phyloP scores from a whole-genome alignment of 2,113 vertebrate genomes.

The Odontesthes bonariensis region DNA sequence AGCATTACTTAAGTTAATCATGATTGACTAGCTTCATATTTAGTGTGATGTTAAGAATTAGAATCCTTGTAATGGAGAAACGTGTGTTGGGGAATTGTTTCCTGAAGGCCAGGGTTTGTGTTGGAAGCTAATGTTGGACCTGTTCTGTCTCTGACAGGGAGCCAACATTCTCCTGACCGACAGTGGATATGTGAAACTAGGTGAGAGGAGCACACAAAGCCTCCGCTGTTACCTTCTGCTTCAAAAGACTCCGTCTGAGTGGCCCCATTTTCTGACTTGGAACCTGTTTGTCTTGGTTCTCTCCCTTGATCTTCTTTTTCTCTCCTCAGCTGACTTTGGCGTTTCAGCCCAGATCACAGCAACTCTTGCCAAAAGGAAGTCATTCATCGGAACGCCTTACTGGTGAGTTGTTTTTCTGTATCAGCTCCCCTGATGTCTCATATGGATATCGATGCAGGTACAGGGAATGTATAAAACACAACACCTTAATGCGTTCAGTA shows the following conservation, averaged over 20 bases:
- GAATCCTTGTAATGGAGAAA: no score
- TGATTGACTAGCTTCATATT: no score
- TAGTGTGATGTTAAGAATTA: neutral
- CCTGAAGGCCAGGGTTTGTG: slow-evolving; percentile 2
- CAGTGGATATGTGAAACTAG: slow-evolving; percentile 97
- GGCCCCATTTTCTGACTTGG: slow-evolving; percentile 27
- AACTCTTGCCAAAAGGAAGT: slow-evolving; percentile 98
- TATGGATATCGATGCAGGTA: neutral
- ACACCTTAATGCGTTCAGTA: neutral
- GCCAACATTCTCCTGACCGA: slow-evolving; percentile 99
- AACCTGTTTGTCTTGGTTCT: slow-evolving; percentile 1
- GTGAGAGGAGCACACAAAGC: slow-evolving; percentile 78
- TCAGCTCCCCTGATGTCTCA: rapidly evolving
- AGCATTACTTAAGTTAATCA: no score
- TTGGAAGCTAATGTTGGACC: slow-evolving; percentile 28
- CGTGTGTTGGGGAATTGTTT: no score
- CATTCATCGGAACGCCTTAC: slow-evolving; percentile 99
- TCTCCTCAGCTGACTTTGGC: slow-evolving; percentile 92
- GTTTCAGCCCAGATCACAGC: slow-evolving; percentile 99
- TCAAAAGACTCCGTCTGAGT: slow-evolving; percentile 30
- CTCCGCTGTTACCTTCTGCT: slow-evolving; percentile 27
- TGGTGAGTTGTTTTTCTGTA: slow-evolving; percentile 85
- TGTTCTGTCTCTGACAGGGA: slow-evolving; percentile 86
- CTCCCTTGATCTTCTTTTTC: neutral
- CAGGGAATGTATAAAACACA: neutral